phyloP scores from a whole-genome alignment of 2,888 invertebrate genomes.

The Mellilla xanthometata region DNA sequence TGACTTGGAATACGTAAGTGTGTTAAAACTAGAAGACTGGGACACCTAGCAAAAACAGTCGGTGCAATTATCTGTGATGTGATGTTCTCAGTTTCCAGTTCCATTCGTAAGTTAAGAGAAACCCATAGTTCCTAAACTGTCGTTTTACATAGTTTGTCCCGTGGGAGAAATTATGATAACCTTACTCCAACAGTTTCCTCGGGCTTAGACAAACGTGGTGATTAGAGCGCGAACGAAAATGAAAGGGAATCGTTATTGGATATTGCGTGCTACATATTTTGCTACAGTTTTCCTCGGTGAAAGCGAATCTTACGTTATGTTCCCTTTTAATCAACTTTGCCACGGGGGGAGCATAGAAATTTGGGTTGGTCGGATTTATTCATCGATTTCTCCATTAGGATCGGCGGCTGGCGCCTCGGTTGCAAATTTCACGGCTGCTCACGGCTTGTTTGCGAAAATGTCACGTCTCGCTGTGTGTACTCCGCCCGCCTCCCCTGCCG shows the following conservation, averaged over 20 bases:
- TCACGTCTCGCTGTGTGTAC: slow-evolving; percentile 60
- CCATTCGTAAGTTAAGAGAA: slow-evolving; percentile 12
- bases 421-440: slow-evolving; percentile 54
- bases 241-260: not conserved
- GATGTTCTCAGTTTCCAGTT: slow-evolving; percentile 9
- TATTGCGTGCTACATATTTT: slow-evolving; percentile 4
- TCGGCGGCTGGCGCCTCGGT: slow-evolving; percentile 52
- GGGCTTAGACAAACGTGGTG: not conserved
- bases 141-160: slow-evolving; percentile 8
- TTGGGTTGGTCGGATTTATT: slow-evolving; percentile 44
- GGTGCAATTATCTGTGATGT: slow-evolving; percentile 13
- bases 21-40: slow-evolving; percentile 18
- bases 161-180: slow-evolving; percentile 1
- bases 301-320: slow-evolving; percentile 9
- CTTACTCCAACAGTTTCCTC: not conserved
- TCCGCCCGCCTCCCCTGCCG: slow-evolving; percentile 32
- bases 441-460: slow-evolving; percentile 71
- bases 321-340: slow-evolving; percentile 12
- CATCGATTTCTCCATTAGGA: slow-evolving; percentile 58
- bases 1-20: slow-evolving; percentile 18
- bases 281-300: slow-evolving; percentile 1
- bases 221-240: not conserved
- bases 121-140: slow-evolving; percentile 16
- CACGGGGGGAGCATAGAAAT: slow-evolving; percentile 11
- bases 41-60: slow-evolving; percentile 13